phyloP scores from a whole-genome alignment of 1,140 invertebrate species.

The Patella vulgata region DNA sequence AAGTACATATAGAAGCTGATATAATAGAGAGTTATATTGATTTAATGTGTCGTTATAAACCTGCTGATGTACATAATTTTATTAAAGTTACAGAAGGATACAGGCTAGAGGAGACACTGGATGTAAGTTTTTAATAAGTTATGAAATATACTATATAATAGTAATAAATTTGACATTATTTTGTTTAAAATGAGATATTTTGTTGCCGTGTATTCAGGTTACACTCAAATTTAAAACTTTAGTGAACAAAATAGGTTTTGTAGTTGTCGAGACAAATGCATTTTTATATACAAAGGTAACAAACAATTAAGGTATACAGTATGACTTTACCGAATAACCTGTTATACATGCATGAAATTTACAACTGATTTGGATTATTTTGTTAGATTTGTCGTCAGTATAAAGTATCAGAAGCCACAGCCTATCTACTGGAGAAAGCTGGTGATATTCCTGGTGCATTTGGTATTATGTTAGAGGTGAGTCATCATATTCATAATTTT shows the following conservation, averaged over 20 bases:
- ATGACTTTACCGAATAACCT: too few relatives aligned
- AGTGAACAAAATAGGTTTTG: background rate
- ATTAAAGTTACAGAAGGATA: slow-evolving; percentile 66
- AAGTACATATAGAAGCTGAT: slow-evolving; percentile 54
- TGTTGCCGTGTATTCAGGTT: background rate
- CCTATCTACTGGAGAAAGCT: slow-evolving; percentile 71
- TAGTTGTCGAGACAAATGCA: too few relatives aligned
- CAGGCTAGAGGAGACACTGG: slow-evolving; percentile 66
- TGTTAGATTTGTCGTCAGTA: slow-evolving; percentile 60
- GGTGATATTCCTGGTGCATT: slow-evolving; percentile 71
- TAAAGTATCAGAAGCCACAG: slow-evolving; percentile 68
- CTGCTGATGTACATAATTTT: slow-evolving; percentile 67
- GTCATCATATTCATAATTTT: background rate
- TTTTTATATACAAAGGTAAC: too few relatives aligned
- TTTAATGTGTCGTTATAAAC: slow-evolving; percentile 76
- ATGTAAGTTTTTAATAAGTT: slow-evolving; percentile 51
- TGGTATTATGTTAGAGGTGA: slow-evolving; percentile 63
- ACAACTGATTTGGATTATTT: background rate
- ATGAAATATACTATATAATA: background rate
- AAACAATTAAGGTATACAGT: too few relatives aligned
- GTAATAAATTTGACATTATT: background rate
- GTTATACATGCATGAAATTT: too few relatives aligned
- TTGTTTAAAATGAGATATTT: background rate
- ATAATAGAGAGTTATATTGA: slow-evolving; percentile 71
- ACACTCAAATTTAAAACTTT: background rate